Evolutionary conservation across 2,797 vertebrate species (phyloP).

Genomic region (Saxicola maurus): DNA sequence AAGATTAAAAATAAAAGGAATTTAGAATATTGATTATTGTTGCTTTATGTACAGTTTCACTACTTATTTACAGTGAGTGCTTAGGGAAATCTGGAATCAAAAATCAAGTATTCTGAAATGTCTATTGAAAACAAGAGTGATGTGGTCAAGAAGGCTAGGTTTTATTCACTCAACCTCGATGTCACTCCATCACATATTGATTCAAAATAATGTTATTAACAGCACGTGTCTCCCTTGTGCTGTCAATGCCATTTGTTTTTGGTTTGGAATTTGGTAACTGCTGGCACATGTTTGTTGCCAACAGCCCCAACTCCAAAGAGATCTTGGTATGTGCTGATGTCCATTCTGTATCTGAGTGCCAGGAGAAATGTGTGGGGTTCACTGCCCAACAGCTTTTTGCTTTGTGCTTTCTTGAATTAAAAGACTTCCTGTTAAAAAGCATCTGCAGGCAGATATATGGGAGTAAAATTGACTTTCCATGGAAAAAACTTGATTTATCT

Average conservation of each 20-base stretch:
- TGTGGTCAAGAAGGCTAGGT: background rate
- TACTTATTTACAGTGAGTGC: background rate
- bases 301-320: background rate
- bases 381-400: background rate
- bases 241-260: background rate
- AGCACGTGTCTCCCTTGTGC: rapidly evolving
- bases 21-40: background rate
- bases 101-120: background rate
- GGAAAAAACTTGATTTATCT: background rate
- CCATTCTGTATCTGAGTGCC: rapidly evolving
- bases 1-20: background rate
- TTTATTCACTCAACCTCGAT: rapidly evolving
- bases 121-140: background rate
- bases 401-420: background rate
- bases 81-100: background rate
- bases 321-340: background rate
- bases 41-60: background rate
- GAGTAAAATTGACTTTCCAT: background rate
- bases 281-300: background rate
- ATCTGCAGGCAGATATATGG: background rate
- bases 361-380: background rate
- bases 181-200: rapidly evolving
- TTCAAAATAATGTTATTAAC: background rate
- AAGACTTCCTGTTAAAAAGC: background rate
- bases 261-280: background rate